Evolutionary conservation across 2,113 vertebrate genomes (phyloP).

Genomic region (Notechis scutatus): DNA sequence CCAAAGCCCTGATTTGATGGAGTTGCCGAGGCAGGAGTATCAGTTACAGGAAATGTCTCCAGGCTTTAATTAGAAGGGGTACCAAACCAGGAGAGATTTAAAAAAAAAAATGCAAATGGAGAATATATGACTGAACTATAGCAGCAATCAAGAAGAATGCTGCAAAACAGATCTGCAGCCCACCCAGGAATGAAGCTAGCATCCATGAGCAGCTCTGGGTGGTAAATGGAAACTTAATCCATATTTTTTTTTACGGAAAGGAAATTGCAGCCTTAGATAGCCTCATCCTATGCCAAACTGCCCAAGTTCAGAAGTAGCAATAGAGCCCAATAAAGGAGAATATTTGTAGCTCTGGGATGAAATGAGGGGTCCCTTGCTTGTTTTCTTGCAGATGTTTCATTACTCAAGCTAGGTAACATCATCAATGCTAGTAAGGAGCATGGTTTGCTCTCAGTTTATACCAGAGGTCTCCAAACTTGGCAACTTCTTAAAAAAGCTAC

Average conservation of each 20-base stretch:
- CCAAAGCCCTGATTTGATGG: neutral
- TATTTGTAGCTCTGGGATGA: neutral
- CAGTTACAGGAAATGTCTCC: neutral
- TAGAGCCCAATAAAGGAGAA: constrained; percentile 73
- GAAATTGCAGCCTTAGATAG: constrained; percentile 69
- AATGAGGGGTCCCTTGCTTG: neutral
- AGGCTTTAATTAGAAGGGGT: neutral
- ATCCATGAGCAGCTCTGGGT: neutral
- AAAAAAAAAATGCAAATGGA: neutral
- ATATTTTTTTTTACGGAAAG: neutral
- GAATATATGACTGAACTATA: neutral
- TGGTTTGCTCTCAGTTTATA: neutral
- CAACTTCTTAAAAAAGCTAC: no score
- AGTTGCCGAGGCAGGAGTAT: neutral
- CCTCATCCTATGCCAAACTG: constrained; percentile 85
- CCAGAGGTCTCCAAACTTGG: no score
- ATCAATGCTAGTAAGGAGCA: neutral
- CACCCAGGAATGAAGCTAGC: neutral
- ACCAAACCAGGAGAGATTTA: neutral
- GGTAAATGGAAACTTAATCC: neutral
- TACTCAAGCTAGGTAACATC: neutral
- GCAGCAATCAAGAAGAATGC: neutral
- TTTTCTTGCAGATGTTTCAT: no score
- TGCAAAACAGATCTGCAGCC: neutral
- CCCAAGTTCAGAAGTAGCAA: constrained; percentile 81